Conservation (phyloP, 2,797 vertebrate species). For the Anabas testudineus region DNA sequence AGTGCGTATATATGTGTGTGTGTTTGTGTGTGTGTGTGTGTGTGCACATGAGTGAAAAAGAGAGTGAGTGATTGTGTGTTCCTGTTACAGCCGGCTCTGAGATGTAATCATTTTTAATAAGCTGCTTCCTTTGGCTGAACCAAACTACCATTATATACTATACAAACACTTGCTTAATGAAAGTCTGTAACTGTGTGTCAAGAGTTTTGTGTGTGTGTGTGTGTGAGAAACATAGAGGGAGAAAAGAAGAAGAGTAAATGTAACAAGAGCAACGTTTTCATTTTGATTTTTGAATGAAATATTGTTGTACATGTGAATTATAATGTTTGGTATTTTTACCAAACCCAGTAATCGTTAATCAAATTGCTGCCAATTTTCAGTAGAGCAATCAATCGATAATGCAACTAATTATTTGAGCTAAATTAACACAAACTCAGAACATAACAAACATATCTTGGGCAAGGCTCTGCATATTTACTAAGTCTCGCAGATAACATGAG, state of each 20-base stretch:
- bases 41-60: background rate
- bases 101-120: slow-evolving; percentile 80
- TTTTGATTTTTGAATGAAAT: background rate
- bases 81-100: slow-evolving; percentile 54
- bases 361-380: too few species aligned
- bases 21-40: slow-evolving; percentile 12
- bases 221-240: background rate
- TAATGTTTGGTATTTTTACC: too few species aligned
- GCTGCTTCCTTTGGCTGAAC: slow-evolving; percentile 74
- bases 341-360: too few species aligned
- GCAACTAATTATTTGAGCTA: too few species aligned
- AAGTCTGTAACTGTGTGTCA: slow-evolving; percentile 50
- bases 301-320: background rate
- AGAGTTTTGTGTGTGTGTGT: slow-evolving; percentile 25
- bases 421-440: too few species aligned
- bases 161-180: slow-evolving; percentile 75
- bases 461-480: too few species aligned
- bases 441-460: too few species aligned
- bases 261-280: background rate
- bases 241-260: slow-evolving; percentile 17
- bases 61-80: slow-evolving; percentile 50
- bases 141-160: slow-evolving; percentile 69
- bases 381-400: too few species aligned
- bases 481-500: too few species aligned
- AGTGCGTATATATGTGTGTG: too few species aligned